Evolutionary conservation across 2,113 vertebrate species (phyloP).

Genomic region (Ursus arctos): DNA sequence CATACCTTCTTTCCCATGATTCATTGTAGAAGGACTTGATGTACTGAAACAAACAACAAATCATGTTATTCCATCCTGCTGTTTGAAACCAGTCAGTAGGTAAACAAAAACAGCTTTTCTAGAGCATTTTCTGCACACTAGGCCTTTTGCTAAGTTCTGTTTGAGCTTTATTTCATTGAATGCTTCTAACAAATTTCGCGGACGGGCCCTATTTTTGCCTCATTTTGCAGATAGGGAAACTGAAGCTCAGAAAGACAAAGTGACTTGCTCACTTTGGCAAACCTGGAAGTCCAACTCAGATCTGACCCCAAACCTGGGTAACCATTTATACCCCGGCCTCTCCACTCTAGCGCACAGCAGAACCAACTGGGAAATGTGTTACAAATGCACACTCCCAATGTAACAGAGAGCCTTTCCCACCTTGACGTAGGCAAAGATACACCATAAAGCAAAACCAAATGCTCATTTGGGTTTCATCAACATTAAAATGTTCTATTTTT

Average conservation of each 20-base stretch:
- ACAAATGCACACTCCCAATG: neutral
- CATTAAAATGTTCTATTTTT: neutral
- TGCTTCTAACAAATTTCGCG: neutral
- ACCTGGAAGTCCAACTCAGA: neutral
- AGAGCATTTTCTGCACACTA: accelerated
- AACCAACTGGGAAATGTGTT: neutral
- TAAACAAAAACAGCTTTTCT: neutral
- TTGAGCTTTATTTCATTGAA: neutral
- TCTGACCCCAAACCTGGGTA: neutral
- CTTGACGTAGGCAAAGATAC: neutral
- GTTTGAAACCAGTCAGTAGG: neutral
- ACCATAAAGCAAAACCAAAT: neutral
- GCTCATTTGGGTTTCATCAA: neutral
- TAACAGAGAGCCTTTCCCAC: neutral
- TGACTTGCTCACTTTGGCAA: neutral
- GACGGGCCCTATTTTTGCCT: neutral
- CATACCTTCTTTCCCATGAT: constrained; percentile 91
- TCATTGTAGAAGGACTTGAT: constrained; percentile 95
- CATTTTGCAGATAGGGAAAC: neutral
- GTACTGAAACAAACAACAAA: constrained; percentile 86
- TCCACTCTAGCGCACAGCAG: neutral
- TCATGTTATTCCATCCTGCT: neutral
- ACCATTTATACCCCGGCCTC: neutral
- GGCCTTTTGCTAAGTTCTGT: neutral
- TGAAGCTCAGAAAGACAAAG: neutral